Percentiles rank a stretch among this genome's conserved stretches.
Conservation (phyloP, 2,797 vertebrate species). For the Spondyliosoma cantharus region DNA sequence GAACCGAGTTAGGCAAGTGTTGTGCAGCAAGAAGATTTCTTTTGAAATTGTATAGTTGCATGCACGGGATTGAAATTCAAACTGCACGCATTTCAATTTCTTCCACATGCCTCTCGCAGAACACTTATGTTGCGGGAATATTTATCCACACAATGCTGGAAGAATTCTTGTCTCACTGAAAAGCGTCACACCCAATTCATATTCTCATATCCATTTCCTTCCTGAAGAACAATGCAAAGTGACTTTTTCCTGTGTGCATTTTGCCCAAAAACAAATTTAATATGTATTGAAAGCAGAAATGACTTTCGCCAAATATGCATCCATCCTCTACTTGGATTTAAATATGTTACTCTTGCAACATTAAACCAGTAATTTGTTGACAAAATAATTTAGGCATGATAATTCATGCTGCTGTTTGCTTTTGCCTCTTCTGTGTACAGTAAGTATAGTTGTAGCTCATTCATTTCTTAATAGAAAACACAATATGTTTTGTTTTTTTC, state of each 20-base stretch:
- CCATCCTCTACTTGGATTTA: slow-evolving; percentile 6
- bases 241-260: slow-evolving; percentile 10
- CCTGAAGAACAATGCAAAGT: slow-evolving; percentile 2
- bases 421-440: slow-evolving; percentile 54
- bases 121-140: slow-evolving; percentile 47
- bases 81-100: slow-evolving; percentile 48
- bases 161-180: slow-evolving; percentile 29
- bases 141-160: slow-evolving; percentile 35
- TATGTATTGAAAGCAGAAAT: slow-evolving; percentile 34
- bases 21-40: slow-evolving; percentile 43
- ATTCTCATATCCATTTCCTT: slow-evolving; percentile 30
- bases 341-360: slow-evolving; percentile 47
- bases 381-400: slow-evolving; percentile 58
- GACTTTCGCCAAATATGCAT: slow-evolving; percentile 24
- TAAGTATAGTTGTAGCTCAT: slow-evolving; percentile 64
- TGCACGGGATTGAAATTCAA: slow-evolving; percentile 42
- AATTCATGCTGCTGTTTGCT: slow-evolving; percentile 58
- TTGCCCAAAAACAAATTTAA: slow-evolving; percentile 20
- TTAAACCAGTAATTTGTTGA: slow-evolving; percentile 65
- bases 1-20: slow-evolving; percentile 54
- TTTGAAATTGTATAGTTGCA: slow-evolving; percentile 39
- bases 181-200: slow-evolving; percentile 31
- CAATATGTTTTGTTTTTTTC: slow-evolving; percentile 39
- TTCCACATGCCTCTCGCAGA: slow-evolving; percentile 47
- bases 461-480: slow-evolving; percentile 66